These are phyloP conservation scores for Channallabes apus DNA, from an alignment of 2,797 vertebrate species.

Conservation along the genomic window DNA sequence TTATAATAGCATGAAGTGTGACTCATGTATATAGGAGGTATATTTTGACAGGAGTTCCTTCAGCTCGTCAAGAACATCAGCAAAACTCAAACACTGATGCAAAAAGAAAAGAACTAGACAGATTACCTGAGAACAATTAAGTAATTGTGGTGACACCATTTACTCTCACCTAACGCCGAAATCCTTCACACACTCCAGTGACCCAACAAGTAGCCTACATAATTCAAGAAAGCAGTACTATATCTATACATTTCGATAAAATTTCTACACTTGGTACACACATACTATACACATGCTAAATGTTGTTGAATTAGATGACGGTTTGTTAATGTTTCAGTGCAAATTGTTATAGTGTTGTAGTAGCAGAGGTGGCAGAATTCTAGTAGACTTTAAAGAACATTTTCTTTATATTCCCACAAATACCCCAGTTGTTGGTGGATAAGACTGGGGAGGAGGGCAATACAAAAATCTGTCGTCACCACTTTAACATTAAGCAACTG, in stretches of 20 bases:
- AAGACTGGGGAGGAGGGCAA: neutral
- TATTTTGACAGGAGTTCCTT: constrained; percentile 23
- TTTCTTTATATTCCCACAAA: neutral
- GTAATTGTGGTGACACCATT: constrained; percentile 10
- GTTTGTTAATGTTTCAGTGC: constrained; percentile 52
- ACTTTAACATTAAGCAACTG: neutral
- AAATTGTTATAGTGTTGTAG: constrained; percentile 29
- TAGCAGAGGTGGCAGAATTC: neutral
- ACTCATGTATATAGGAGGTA: constrained; percentile 26
- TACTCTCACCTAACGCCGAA: neutral
- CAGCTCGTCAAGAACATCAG: constrained; percentile 27
- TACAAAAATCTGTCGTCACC: neutral
- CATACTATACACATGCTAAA: constrained; percentile 39
- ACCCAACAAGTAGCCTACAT: neutral
- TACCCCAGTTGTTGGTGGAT: neutral
- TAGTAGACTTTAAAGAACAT: neutral
- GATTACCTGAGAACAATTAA: constrained; percentile 51
- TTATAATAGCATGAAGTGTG: constrained; percentile 16
- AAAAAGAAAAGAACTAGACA: constrained; percentile 17
- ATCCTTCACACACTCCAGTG: constrained; percentile 5
- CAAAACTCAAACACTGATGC: constrained; percentile 37
- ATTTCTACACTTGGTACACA: constrained; percentile 6
- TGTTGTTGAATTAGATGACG: constrained; percentile 15
- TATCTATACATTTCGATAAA: constrained; percentile 6
- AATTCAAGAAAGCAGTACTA: constrained; percentile 5